Evolutionary conservation across 2,113 vertebrate species (phyloP).

Genomic region (Rhabdomys dilectus): DNA sequence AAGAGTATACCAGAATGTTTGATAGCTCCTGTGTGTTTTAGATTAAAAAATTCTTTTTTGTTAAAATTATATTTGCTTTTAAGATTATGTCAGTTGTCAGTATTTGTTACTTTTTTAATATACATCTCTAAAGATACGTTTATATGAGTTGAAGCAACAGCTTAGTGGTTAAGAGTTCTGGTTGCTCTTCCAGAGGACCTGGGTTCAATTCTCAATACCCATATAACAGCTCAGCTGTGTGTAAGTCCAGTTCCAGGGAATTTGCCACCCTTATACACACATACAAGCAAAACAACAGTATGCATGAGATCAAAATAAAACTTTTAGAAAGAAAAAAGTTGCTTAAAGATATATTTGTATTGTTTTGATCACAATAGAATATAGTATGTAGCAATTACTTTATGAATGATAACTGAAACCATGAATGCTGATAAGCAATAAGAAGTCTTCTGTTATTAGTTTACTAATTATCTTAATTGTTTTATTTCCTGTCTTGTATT

Average conservation of each 20-base stretch:
- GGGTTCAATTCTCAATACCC: not conserved
- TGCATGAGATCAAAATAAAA: not conserved
- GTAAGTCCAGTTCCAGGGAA: not conserved
- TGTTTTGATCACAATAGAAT: conserved; percentile 29
- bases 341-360: not conserved
- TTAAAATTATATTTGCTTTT: conserved; percentile 43
- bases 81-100: conserved; percentile 22
- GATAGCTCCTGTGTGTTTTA: not conserved
- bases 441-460: conserved; percentile 42
- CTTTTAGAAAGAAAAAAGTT: not conserved
- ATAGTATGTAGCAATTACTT: conserved; percentile 24
- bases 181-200: not conserved
- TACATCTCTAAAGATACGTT: not conserved
- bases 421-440: not conserved
- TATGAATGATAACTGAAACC: conserved; percentile 31
- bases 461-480: conserved; percentile 6
- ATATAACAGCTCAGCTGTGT: not conserved
- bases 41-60: not conserved
- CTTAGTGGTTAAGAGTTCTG: not conserved
- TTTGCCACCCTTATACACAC: not conserved
- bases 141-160: not conserved
- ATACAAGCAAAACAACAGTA: not conserved
- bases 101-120: conserved; percentile 7
- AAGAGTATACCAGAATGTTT: not conserved
- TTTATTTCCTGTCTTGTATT: not conserved